Evolutionary conservation across 2,888 invertebrate species (phyloP).

Genomic region (Drosophila mimetica): DNA sequence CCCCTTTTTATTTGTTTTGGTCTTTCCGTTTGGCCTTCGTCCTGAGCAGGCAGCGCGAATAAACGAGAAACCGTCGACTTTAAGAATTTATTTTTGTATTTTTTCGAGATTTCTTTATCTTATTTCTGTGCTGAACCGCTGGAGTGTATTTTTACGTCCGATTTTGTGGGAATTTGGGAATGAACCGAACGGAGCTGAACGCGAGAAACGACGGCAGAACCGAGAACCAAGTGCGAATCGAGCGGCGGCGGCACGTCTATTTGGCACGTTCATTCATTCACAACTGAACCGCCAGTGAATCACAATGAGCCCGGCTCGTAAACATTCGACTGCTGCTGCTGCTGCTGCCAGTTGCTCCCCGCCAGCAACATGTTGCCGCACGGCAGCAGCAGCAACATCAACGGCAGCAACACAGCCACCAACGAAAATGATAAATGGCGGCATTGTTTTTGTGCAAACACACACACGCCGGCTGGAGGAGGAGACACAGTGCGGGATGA

Average conservation of each 20-base stretch:
- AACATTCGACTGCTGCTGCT: constrained; percentile 47
- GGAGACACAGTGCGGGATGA: constrained; percentile 32
- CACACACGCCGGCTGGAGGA: constrained; percentile 6
- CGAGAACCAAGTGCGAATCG: constrained; percentile 58
- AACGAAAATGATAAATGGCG: constrained; percentile 77
- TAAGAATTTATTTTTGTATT: constrained; percentile 43
- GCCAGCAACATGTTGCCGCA: constrained; percentile 20
- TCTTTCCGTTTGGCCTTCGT: constrained; percentile 10
- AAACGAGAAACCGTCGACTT: constrained; percentile 30
- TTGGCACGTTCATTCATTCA: constrained; percentile 84
- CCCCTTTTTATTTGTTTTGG: constrained; percentile 1
- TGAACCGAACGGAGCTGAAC: constrained; percentile 31
- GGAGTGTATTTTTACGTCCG: constrained; percentile 66
- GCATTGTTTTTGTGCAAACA: constrained; percentile 70
- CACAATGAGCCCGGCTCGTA: constrained; percentile 77
- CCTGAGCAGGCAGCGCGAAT: constrained; percentile 19
- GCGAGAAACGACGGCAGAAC: constrained; percentile 51
- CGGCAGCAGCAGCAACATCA: constrained; percentile 12
- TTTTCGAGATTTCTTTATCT: constrained; percentile 43
- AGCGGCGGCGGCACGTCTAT: constrained; percentile 80
- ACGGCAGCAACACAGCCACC: constrained; percentile 41
- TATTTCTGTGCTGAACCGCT: constrained; percentile 45
- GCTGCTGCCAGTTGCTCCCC: constrained; percentile 27
- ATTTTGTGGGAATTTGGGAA: constrained; percentile 53
- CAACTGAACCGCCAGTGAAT: constrained; percentile 78